phyloP scores from a whole-genome alignment of 2,113 vertebrate species.

The Merops nubicus region DNA sequence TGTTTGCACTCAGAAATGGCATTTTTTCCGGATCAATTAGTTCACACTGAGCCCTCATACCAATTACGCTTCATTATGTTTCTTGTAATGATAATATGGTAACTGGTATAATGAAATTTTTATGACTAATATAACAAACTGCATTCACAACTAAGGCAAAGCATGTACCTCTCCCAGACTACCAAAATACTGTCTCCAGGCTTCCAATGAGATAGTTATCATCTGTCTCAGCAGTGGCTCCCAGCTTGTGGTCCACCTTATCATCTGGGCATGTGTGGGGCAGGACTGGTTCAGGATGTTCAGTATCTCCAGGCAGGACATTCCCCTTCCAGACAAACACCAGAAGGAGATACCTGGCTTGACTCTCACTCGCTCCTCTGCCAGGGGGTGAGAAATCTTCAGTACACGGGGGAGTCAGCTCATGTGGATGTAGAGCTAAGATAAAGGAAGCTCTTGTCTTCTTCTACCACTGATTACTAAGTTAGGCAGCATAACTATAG shows the following conservation, averaged over 20 bases:
- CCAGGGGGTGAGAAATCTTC: neutral
- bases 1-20: neutral
- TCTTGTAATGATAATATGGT: slow-evolving; percentile 6
- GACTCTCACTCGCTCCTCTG: neutral
- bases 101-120: neutral
- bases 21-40: neutral
- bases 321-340: neutral
- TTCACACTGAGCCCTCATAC: neutral
- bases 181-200: neutral
- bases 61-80: neutral
- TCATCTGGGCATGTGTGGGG: fast-evolving
- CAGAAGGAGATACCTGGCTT: neutral
- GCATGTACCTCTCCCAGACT: neutral
- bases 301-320: neutral
- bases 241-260: neutral
- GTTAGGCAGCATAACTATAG: neutral
- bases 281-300: neutral
- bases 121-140: neutral
- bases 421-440: neutral
- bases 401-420: neutral
- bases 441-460: neutral
- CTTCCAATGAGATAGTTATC: neutral
- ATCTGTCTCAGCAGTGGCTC: neutral
- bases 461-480: neutral
- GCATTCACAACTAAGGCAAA: neutral